phyloP scores from a whole-genome alignment of 2,888 invertebrate genomes.

The Tholera decimalis region DNA sequence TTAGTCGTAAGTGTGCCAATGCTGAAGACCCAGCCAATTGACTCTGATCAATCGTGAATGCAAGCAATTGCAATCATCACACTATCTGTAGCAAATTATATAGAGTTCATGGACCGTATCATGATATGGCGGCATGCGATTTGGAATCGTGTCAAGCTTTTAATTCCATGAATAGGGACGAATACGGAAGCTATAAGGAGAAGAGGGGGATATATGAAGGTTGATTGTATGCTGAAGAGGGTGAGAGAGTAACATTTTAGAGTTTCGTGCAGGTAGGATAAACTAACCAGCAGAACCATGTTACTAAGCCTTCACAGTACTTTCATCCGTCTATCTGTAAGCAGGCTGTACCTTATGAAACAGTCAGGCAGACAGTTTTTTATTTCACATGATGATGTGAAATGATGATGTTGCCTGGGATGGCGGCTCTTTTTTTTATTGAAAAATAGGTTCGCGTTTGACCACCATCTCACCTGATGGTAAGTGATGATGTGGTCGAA shows the following conservation, averaged over 20 bases:
- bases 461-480: too few relatives aligned
- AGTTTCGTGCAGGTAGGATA: too few relatives aligned
- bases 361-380: too few relatives aligned
- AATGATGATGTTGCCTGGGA: too few relatives aligned
- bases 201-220: background rate
- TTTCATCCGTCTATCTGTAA: too few relatives aligned
- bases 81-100: constrained; percentile 42
- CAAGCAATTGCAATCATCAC: constrained; percentile 52
- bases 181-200: background rate
- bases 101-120: constrained; percentile 29
- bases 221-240: background rate
- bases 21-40: constrained; percentile 41
- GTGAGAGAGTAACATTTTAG: background rate
- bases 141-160: constrained; percentile 2
- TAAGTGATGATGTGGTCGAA: too few relatives aligned
- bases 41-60: constrained; percentile 49
- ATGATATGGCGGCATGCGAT: constrained; percentile 14
- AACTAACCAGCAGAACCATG: too few relatives aligned
- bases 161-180: background rate
- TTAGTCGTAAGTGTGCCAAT: constrained; percentile 37
- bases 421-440: too few relatives aligned
- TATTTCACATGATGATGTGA: too few relatives aligned
- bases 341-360: too few relatives aligned
- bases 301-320: too few relatives aligned
- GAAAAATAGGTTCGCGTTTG: too few relatives aligned